Conservation (phyloP, 2,888 invertebrate species). For the Pterostichus madidus region DNA sequence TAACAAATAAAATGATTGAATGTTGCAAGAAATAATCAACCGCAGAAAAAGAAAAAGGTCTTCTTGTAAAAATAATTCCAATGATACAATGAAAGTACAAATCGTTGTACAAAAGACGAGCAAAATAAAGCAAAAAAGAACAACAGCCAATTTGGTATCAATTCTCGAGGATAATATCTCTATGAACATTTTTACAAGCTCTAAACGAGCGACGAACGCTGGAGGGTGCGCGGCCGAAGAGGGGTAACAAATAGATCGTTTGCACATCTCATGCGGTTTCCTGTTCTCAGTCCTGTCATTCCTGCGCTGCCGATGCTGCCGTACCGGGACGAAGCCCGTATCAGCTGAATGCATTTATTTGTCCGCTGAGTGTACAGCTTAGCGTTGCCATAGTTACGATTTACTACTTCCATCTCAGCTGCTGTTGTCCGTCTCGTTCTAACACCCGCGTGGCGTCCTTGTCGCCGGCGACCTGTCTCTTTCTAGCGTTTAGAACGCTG, state of each 20-base stretch:
- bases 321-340: slow-evolving; percentile 12
- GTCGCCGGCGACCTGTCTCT: slow-evolving; percentile 7
- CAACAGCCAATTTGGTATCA: slow-evolving; percentile 39
- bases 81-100: too few species aligned
- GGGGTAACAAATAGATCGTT: slow-evolving; percentile 40
- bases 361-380: slow-evolving; percentile 68
- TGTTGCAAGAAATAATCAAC: too few species aligned
- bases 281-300: slow-evolving; percentile 36
- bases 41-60: too few species aligned
- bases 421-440: slow-evolving; percentile 70
- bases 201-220: slow-evolving; percentile 16
- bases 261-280: slow-evolving; percentile 53
- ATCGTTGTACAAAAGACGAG: slow-evolving; percentile 1
- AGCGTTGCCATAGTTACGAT: slow-evolving; percentile 71
- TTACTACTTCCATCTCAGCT: slow-evolving; percentile 69
- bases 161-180: slow-evolving; percentile 26
- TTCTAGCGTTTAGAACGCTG: slow-evolving; percentile 49
- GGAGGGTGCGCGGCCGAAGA: slow-evolving; percentile 1
- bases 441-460: slow-evolving; percentile 68
- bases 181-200: slow-evolving; percentile 48
- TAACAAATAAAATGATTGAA: too few species aligned
- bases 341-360: slow-evolving; percentile 61
- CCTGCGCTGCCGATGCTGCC: slow-evolving; percentile 22
- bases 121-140: slow-evolving; percentile 17
- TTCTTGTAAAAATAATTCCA: too few species aligned